A percentile compares a stretch with the other conserved stretches of the same genome.
phyloP scores from a whole-genome alignment of 1,140 invertebrate genomes.

The Homarus americanus region DNA sequence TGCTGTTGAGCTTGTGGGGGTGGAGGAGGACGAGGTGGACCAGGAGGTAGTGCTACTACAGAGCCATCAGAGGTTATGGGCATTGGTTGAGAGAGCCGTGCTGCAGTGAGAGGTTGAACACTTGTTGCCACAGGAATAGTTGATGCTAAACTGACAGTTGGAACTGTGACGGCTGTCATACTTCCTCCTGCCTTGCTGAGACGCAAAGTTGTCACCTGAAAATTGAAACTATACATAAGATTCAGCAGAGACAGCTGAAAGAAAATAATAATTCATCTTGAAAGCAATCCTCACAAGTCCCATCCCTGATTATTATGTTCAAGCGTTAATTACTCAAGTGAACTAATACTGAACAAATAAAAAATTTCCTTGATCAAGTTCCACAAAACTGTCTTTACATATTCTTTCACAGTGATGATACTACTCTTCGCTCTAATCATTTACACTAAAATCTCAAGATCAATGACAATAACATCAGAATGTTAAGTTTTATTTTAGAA shows the following conservation, averaged over 20 bases:
- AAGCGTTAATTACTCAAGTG: too few species aligned
- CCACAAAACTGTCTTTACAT: too few species aligned
- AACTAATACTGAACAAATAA: too few species aligned
- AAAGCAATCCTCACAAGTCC: too few species aligned
- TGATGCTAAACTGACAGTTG: conserved; percentile 54
- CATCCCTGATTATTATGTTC: too few species aligned
- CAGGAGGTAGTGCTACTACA: conserved; percentile 56
- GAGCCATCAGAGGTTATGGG: conserved; percentile 69
- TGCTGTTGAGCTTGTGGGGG: conserved; percentile 52
- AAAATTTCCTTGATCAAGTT: too few species aligned
- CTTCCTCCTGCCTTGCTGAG: conserved; percentile 60
- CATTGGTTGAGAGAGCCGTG: conserved; percentile 63
- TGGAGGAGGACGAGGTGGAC: conserved; percentile 49
- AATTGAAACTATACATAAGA: not conserved
- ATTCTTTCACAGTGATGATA: too few species aligned
- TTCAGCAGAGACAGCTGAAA: not conserved
- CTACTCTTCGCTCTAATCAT: too few species aligned
- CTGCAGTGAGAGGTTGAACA: conserved; percentile 57
- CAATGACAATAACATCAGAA: too few species aligned
- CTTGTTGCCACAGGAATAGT: conserved; percentile 65
- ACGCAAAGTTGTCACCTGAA: conserved; percentile 54
- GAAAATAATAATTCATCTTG: too few species aligned
- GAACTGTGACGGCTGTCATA: conserved; percentile 62
- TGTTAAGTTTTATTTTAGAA: too few species aligned
- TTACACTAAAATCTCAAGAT: too few species aligned